A percentile compares a stretch with the other conserved stretches of the same genome.
phyloP scores from a whole-genome alignment of 2,797 vertebrate species.

The Propithecus deckenii region DNA sequence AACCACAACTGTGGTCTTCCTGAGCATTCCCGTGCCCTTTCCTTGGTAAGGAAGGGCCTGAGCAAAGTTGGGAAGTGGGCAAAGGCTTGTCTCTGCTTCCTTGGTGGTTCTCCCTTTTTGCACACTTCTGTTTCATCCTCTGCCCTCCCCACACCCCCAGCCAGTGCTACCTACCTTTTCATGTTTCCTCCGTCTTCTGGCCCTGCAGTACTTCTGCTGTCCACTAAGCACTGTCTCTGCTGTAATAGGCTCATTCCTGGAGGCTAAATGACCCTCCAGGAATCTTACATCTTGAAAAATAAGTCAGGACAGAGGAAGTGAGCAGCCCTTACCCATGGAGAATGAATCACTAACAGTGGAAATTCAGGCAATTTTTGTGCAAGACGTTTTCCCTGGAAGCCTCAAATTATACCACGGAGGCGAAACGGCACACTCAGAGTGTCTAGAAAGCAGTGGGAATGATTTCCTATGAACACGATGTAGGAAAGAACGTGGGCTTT shows the following conservation, averaged over 20 bases:
- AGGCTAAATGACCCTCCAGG: neutral
- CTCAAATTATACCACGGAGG: neutral
- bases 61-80: neutral
- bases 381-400: neutral
- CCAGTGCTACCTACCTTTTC: neutral
- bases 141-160: no score
- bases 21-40: neutral
- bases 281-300: neutral
- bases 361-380: neutral
- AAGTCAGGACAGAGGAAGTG: neutral
- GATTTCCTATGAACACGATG: neutral
- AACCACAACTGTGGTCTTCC: neutral
- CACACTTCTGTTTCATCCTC: neutral
- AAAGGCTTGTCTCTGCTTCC: neutral
- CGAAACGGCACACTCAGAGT: neutral
- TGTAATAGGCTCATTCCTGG: neutral
- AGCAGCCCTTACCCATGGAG: neutral
- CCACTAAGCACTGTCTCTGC: neutral
- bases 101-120: neutral
- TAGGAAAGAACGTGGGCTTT: neutral
- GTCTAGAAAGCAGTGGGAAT: neutral
- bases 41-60: neutral
- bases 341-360: neutral
- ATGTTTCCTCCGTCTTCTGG: neutral
- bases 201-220: neutral